Conservation (phyloP, 2,888 invertebrate genomes). For the Resseliella maxima region DNA sequence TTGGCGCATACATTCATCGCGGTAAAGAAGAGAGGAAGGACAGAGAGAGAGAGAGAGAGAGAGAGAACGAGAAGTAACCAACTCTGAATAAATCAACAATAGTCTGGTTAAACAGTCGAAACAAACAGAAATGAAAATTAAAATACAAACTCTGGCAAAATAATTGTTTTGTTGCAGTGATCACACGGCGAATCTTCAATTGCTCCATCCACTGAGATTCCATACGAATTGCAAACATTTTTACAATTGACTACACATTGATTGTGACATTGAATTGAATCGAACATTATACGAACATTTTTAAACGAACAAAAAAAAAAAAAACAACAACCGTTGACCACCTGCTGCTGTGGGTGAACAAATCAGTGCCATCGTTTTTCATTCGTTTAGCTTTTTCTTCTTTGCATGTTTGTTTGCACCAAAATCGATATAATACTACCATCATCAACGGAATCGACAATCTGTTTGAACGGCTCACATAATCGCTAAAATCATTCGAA, state of each 20-base stretch:
- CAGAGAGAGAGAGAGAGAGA: background rate
- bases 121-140: conserved; percentile 29
- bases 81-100: background rate
- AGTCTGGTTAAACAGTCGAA: conserved; percentile 38
- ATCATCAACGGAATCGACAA: background rate
- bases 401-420: background rate
- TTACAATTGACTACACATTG: conserved; percentile 46
- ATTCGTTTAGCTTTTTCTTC: too few relatives aligned
- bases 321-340: background rate
- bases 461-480: conserved; percentile 15
- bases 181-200: background rate
- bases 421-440: conserved; percentile 30
- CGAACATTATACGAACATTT: background rate
- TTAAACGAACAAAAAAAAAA: background rate
- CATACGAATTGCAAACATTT: background rate
- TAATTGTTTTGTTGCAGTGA: conserved; percentile 45
- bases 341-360: conserved; percentile 22
- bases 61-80: too few relatives aligned
- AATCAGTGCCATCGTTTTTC: too few relatives aligned
- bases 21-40: background rate
- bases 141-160: conserved; percentile 36
- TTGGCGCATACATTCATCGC: background rate
- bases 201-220: background rate
- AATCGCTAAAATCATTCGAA: background rate
- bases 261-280: conserved; percentile 44